phyloP scores from a whole-genome alignment of 2,888 invertebrate species.

The Uloborus plumipes region DNA sequence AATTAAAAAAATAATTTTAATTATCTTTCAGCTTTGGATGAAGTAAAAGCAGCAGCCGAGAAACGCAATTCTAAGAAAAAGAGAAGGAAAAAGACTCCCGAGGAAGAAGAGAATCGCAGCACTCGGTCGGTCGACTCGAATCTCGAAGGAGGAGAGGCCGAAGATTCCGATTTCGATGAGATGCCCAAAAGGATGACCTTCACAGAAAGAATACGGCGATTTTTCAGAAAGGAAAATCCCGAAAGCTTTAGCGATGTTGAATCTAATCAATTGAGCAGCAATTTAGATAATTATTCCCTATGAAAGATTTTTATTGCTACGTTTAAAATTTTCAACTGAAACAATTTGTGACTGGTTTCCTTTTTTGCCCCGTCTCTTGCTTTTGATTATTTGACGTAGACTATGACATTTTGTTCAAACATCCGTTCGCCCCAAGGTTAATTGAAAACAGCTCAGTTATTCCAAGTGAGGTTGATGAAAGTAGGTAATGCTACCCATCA shows the following conservation, averaged over 20 bases:
- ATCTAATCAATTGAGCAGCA: slow-evolving; percentile 22
- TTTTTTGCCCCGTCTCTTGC: no score
- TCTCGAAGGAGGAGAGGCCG: neutral
- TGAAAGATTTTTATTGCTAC: neutral
- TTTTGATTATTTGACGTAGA: no score
- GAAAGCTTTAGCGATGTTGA: slow-evolving; percentile 32
- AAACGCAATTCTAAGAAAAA: neutral
- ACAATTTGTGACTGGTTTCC: no score
- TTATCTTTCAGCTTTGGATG: slow-evolving; percentile 11
- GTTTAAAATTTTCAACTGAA: no score
- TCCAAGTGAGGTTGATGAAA: no score
- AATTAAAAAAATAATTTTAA: no score
- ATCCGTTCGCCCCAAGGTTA: no score
- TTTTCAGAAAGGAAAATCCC: slow-evolving; percentile 18
- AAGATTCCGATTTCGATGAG: neutral
- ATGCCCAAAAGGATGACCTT: neutral
- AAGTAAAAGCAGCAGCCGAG: slow-evolving; percentile 10
- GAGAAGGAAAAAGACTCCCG: neutral
- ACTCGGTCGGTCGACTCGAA: neutral
- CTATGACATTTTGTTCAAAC: no score
- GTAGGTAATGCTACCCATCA: no score
- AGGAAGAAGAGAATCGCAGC: neutral
- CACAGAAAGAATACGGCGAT: slow-evolving; percentile 1
- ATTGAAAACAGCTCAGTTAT: no score
- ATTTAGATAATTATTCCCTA: slow-evolving; percentile 10